These are phyloP conservation scores for Nesidiocoris tenuis DNA, from an alignment of 2,888 invertebrate species.

Conservation along the genomic window DNA sequence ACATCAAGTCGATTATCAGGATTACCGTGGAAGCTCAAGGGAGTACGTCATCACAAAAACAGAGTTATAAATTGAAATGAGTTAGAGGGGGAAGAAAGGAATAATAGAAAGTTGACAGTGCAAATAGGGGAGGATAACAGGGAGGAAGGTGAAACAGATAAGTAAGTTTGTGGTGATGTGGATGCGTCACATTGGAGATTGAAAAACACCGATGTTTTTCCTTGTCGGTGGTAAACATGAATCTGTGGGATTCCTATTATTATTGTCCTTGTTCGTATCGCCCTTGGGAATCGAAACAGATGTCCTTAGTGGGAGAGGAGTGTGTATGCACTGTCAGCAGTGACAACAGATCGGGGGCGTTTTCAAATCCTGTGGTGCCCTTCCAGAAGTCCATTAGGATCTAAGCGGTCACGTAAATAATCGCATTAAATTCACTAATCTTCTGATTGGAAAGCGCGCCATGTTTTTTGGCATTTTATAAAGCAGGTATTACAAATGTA, in stretches of 20 bases:
- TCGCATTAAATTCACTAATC: too few relatives aligned
- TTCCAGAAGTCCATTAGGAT: too few relatives aligned
- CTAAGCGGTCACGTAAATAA: too few relatives aligned
- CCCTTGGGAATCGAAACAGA: background rate
- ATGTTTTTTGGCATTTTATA: too few relatives aligned
- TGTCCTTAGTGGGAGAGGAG: background rate
- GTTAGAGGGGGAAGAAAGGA: background rate
- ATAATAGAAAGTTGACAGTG: constrained; percentile 1
- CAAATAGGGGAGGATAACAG: background rate
- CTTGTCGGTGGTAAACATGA: constrained; percentile 17
- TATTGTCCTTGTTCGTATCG: background rate
- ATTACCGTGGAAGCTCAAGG: too few relatives aligned
- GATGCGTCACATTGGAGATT: constrained; percentile 6
- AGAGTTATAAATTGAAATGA: constrained; percentile 7
- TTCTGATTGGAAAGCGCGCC: too few relatives aligned
- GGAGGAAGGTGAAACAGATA: constrained; percentile 4
- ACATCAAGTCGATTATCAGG: too few relatives aligned
- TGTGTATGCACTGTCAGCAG: background rate
- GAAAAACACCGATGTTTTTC: constrained; percentile 27
- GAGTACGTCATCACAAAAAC: background rate
- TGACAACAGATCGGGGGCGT: background rate
- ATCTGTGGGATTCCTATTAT: background rate
- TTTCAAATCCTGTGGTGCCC: background rate
- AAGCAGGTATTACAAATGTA: too few relatives aligned
- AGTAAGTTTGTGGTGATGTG: background rate